Conservation (phyloP, 2,888 invertebrate genomes). For the Monopis laevigella region DNA sequence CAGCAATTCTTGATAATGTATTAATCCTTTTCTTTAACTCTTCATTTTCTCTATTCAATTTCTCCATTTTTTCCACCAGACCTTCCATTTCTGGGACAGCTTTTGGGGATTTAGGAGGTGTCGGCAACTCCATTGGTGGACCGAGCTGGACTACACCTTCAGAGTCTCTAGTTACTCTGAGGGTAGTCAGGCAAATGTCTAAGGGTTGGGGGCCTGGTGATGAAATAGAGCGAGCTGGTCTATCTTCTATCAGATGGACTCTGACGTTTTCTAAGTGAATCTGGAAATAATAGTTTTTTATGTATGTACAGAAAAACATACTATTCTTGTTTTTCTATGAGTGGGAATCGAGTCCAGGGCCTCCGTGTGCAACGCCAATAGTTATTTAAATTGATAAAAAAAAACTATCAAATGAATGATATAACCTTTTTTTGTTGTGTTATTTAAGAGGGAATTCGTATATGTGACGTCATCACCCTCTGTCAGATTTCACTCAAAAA, state of each 20-base stretch:
- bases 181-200: constrained; percentile 75
- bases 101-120: constrained; percentile 31
- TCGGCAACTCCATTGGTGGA: constrained; percentile 51
- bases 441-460: no score
- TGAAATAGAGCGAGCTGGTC: constrained; percentile 78
- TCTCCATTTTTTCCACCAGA: constrained; percentile 38
- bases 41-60: constrained; percentile 54
- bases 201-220: constrained; percentile 85
- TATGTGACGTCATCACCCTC: no score
- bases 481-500: no score
- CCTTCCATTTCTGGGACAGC: constrained; percentile 38
- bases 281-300: no score
- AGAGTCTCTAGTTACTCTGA: constrained; percentile 75
- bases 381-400: not conserved
- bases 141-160: constrained; percentile 79
- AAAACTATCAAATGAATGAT: not conserved
- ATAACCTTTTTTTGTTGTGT: no score
- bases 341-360: no score
- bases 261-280: constrained; percentile 78
- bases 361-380: not conserved
- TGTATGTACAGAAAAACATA: no score
- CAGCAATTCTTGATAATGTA: constrained; percentile 59
- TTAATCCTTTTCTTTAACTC: constrained; percentile 53
- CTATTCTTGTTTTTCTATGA: not conserved
- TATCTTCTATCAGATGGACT: constrained; percentile 83